A percentile compares a stretch with the other conserved stretches of the same genome.
Conservation (phyloP, 64 coral and sea anemone genomes). For the Actinia tenebrosa region DNA sequence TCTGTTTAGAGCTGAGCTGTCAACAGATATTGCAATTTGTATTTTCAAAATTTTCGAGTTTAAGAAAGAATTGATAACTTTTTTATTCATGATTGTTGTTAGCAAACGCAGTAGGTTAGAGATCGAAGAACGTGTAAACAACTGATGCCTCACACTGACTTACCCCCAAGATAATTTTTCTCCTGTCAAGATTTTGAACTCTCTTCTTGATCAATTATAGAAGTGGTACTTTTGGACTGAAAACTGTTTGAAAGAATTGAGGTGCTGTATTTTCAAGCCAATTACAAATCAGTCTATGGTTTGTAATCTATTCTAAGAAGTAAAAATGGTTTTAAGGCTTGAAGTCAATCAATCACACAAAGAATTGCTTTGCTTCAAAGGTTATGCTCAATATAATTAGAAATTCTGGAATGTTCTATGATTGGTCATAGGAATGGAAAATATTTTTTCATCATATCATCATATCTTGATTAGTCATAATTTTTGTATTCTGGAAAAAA, state of each 20-base stretch:
- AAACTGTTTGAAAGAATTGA: background rate
- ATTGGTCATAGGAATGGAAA: background rate
- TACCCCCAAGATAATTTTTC: background rate
- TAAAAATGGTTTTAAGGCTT: background rate
- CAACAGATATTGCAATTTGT: background rate
- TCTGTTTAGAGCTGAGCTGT: background rate
- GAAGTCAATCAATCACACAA: background rate
- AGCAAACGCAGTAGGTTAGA: background rate
- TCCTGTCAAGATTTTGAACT: background rate
- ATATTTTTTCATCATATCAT: background rate
- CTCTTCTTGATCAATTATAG: background rate
- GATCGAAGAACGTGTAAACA: background rate
- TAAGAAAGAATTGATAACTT: background rate
- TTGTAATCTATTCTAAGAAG: background rate
- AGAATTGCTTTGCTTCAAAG: background rate
- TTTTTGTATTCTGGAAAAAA: background rate
- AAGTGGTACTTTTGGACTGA: background rate
- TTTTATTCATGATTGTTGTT: background rate
- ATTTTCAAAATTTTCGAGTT: background rate
- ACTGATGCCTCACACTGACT: background rate
- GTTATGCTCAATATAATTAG: constrained; percentile 9
- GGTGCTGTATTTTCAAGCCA: background rate
- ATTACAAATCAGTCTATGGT: background rate
- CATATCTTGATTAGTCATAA: background rate
- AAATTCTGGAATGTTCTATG: constrained; percentile 1